These are phyloP conservation scores for Philopedon plagiatum DNA, from an alignment of 2,888 invertebrate genomes.

Conservation along the genomic window DNA sequence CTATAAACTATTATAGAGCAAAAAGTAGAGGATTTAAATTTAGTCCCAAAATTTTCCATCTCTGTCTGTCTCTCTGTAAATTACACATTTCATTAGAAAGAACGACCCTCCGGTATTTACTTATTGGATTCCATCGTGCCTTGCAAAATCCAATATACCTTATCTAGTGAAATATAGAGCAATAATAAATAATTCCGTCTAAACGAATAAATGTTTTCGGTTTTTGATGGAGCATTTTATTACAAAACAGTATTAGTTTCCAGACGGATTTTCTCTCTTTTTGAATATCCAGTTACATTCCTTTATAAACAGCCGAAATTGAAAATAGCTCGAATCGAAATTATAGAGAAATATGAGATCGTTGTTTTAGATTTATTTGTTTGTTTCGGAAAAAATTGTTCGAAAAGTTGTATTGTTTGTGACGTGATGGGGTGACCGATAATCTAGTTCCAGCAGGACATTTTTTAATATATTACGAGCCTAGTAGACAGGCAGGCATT, in stretches of 20 bases:
- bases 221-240: slow-evolving; percentile 51
- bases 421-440: no score
- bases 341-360: slow-evolving; percentile 27
- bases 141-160: slow-evolving; percentile 59
- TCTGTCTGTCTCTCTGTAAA: slow-evolving; percentile 50
- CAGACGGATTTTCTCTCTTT: slow-evolving; percentile 32
- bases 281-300: slow-evolving; percentile 35
- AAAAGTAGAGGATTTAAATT: slow-evolving; percentile 56
- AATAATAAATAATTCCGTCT: slow-evolving; percentile 59
- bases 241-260: slow-evolving; percentile 48
- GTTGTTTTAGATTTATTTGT: slow-evolving; percentile 16
- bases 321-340: slow-evolving; percentile 28
- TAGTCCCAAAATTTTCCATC: slow-evolving; percentile 51
- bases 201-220: slow-evolving; percentile 51
- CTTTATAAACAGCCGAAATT: slow-evolving; percentile 36
- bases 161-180: slow-evolving; percentile 60
- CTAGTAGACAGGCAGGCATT: no score
- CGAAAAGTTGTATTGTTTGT: no score
- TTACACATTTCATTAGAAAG: slow-evolving; percentile 61
- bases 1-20: slow-evolving; percentile 9
- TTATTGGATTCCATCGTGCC: slow-evolving; percentile 59
- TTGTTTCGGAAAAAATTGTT: slow-evolving; percentile 5
- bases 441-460: no score
- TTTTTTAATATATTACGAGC: no score
- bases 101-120: slow-evolving; percentile 61